Base-by-base conservation (phyloP, 2,113 vertebrate genomes). In the Porphyrio hochstetteri region DNA sequence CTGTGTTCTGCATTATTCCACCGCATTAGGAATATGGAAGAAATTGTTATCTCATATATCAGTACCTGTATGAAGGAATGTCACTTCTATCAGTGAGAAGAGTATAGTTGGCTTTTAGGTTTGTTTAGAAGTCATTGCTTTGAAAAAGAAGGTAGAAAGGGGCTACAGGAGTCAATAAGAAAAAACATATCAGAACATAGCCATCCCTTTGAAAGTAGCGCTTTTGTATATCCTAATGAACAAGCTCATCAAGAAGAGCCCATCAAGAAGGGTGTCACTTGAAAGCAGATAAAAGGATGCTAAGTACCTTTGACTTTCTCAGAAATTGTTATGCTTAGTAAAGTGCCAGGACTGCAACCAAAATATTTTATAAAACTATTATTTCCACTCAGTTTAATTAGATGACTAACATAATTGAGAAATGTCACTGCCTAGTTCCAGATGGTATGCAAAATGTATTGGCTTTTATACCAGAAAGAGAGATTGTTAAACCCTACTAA, bases 321-420 rank as follows among this genome's bases (percentile, higher is more conserved):
- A 29, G 68, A 48, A 65, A 56, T 40, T 52, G 87, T 92, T 91
- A 82, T 65, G 42, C 29, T 67, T 61, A 76, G 46, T 61, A 65
- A 94, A 95, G 75, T 79, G 60, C 38, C 46, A 83, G 55, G 92
- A 84, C 25, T 59, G 40, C 44, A 33, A 87, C 33, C 27, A 92
- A 72, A 92, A 82, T 86, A 64, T 85, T 93, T 93, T 59, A 48
- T 48, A 90, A 86, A 92, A 67, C 52, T 59, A 74, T 84, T 88
- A 63, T 83, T 94, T 70, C 44, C 61, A 85, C 67, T 88, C 81
- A 40, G 29, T 74, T 92, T 90, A 95, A 96, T 87, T 94, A 95
- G 81, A 91, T 44, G 64, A 61, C 67, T 61, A 79, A 67, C 35
- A 75, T 60, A 68, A 60, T 33, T 69, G 36, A 91, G 50, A 94